A percentile compares a stretch with the other conserved stretches of the same genome.
These are phyloP conservation scores for Poeciliopsis prolifica DNA, from an alignment of 2,113 vertebrate species.

Conservation along the genomic window DNA sequence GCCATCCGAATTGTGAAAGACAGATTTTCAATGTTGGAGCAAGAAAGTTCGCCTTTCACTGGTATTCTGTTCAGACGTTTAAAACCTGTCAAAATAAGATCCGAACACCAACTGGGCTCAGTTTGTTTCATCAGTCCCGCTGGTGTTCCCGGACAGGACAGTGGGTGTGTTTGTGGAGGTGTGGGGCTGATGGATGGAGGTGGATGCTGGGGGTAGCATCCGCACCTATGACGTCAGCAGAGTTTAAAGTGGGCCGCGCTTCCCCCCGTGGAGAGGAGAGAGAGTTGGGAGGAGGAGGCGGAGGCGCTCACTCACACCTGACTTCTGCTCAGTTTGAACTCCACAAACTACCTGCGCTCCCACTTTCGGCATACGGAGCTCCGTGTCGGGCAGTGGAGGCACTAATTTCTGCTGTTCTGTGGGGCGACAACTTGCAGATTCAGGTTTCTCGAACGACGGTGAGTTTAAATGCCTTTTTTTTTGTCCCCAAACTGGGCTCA, in stretches of 20 bases:
- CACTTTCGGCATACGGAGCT: constrained; percentile 17
- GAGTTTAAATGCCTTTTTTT: constrained; percentile 43
- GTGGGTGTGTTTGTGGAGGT: not conserved
- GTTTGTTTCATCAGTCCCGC: not conserved
- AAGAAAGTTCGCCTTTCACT: not conserved
- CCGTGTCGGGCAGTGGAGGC: constrained; percentile 14
- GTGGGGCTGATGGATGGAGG: not conserved
- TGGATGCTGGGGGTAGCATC: constrained; percentile 35
- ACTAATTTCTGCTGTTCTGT: constrained; percentile 16
- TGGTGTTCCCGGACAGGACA: not conserved
- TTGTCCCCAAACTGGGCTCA: not conserved
- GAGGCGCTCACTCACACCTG: constrained; percentile 29
- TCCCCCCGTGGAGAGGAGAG: constrained; percentile 45
- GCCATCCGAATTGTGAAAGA: not conserved
- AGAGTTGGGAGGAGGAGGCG: constrained; percentile 48
- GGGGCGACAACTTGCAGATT: constrained; percentile 51
- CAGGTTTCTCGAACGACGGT: constrained; percentile 40
- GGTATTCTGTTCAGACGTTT: no score
- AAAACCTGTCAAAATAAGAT: not conserved
- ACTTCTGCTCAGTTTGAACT: constrained; percentile 31
- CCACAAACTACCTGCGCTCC: constrained; percentile 32
- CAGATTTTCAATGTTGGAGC: not conserved
- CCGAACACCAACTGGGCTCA: not conserved
- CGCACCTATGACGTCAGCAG: constrained; percentile 74
- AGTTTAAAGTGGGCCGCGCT: constrained; percentile 85